A percentile compares a stretch with the other conserved stretches of the same genome.
phyloP scores from a whole-genome alignment of 2,113 vertebrate species.

The Hystrix brachyura region DNA sequence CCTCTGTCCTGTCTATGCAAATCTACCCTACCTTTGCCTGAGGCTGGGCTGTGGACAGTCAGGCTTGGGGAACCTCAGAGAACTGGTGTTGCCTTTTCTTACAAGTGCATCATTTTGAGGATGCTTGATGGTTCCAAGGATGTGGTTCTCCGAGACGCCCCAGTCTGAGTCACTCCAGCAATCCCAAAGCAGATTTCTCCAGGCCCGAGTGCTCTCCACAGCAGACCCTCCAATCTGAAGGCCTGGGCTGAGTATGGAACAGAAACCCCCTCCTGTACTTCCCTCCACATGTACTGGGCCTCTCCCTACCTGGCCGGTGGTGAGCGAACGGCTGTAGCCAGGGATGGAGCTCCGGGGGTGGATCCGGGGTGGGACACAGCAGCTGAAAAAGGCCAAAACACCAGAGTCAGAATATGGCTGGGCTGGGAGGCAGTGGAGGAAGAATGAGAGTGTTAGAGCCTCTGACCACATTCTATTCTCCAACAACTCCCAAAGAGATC shows the following conservation, averaged over 20 bases:
- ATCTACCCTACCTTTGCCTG: neutral
- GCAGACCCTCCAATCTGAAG: neutral
- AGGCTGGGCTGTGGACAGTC: neutral
- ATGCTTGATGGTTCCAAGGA: neutral
- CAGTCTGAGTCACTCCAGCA: neutral
- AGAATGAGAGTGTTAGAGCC: constrained; percentile 61
- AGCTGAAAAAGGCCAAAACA: constrained; percentile 93
- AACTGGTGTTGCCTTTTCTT: neutral
- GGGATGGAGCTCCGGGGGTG: constrained; percentile 93
- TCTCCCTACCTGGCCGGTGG: constrained; percentile 95
- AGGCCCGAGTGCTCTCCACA: neutral
- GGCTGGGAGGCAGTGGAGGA: constrained; percentile 73
- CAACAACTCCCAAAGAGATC: neutral
- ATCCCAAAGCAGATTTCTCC: neutral
- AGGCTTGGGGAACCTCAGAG: neutral
- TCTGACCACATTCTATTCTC: neutral
- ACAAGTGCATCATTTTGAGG: neutral
- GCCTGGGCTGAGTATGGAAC: neutral
- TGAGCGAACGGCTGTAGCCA: constrained; percentile 96
- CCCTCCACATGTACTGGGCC: neutral
- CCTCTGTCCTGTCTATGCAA: neutral
- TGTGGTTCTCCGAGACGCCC: neutral
- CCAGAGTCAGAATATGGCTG: constrained; percentile 89
- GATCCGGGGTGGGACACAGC: constrained; percentile 93
- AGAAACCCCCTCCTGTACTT: neutral